Evolutionary conservation across 2,797 vertebrate species (phyloP), one percentile per base, ranked within the genome.

Genomic region (Crypturellus tataupa): DNA sequence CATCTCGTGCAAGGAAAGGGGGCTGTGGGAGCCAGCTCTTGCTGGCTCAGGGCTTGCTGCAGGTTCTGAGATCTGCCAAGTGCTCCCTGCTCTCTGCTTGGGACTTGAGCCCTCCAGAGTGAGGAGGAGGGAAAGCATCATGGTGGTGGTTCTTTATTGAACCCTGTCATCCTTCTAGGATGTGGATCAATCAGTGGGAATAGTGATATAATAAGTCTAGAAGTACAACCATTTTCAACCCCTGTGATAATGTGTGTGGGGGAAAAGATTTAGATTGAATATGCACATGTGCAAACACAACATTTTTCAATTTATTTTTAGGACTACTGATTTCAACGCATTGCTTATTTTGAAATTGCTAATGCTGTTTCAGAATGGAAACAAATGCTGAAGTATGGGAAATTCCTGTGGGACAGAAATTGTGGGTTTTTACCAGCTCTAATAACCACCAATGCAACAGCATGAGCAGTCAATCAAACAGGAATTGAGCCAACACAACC

Each of bases 401-500:
- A 95, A 94, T 82, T 94, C 95, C 95, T 77, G 49, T 85, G 95
- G 85, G 95, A 97, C 80, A 88, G 75, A 94, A 91, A 80, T 55
- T 86, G 64, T 89, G 86, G 6, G 95, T 95, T 89, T 96, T 95
- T 89, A 96, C 87, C 96, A 90, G 89, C 89, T 94, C 82, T 96
- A 96, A 96, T 94, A 96, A 96, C 91, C 73, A 94, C 83, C 83
- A 94, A 88, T 0, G 7, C 95, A 95, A 90, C 95, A 96, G 94
- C 95, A 94, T 91, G 95, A 97, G 94, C 95, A 96, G 93, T 95
- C 95, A 96, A 94, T 96, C 93, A 96, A 96, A 95, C 71, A 96
- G 93, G 96, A 97, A 96, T 31, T 91, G 94, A 97, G 93, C 94
- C 94, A 97, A 85, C 95, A 87, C 95, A 93, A 93, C 95, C 95